phyloP scores from a whole-genome alignment of 2,113 vertebrate genomes.

The Ammodytes dubius region DNA sequence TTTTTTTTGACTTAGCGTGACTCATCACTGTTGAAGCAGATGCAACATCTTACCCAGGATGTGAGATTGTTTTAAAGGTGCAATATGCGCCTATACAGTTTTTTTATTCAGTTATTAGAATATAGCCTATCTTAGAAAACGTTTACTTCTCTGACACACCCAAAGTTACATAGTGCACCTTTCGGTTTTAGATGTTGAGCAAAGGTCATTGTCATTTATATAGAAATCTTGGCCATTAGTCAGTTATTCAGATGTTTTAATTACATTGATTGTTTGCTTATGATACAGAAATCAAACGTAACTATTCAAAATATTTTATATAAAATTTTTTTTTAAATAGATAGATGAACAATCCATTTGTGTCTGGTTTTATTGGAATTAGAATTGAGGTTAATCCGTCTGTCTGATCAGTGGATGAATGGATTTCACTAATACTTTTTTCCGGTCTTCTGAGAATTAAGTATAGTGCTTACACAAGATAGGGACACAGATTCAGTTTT shows the following conservation, averaged over 20 bases:
- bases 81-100: too few relatives aligned
- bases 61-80: not conserved
- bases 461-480: slow-evolving; percentile 6
- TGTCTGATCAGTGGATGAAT: slow-evolving; percentile 28
- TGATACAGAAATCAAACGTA: not conserved
- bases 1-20: not conserved
- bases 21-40: slow-evolving; percentile 13
- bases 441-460: slow-evolving; percentile 24
- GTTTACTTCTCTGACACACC: too few relatives aligned
- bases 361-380: not conserved
- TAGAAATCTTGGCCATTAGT: not conserved
- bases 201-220: not conserved
- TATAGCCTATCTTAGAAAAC: too few relatives aligned
- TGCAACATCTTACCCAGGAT: not conserved
- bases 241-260: not conserved
- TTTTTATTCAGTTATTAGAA: too few relatives aligned
- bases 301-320: not conserved
- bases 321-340: too few relatives aligned
- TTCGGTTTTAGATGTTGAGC: slow-evolving; percentile 3
- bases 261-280: too few relatives aligned
- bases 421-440: slow-evolving; percentile 32
- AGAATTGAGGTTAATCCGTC: slow-evolving; percentile 53
- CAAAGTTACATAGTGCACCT: too few relatives aligned
- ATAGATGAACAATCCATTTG: not conserved
- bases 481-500: slow-evolving; percentile 53